Conservation (phyloP, 2,113 vertebrate species). For the Zosterops japonicus region DNA sequence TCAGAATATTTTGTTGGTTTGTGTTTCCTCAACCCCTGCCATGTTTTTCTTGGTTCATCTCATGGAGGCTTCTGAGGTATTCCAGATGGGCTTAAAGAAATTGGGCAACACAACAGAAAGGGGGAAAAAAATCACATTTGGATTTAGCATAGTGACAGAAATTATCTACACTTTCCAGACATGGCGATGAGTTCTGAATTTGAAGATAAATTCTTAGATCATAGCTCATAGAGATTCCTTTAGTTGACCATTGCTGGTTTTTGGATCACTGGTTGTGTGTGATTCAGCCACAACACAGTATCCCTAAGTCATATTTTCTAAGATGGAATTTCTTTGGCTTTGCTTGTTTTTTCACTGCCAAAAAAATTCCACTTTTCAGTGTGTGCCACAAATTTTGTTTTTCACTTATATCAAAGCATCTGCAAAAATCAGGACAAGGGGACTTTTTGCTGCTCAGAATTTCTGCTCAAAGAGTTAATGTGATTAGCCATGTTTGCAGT, state of each 20-base stretch:
- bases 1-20: not conserved
- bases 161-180: not conserved
- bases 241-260: not conserved
- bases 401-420: not conserved
- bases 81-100: not conserved
- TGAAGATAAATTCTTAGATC: not conserved
- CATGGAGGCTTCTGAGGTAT: not conserved
- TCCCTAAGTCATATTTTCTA: not conserved
- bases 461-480: not conserved
- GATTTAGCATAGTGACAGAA: not conserved
- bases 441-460: not conserved
- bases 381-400: not conserved
- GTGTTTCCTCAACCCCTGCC: not conserved
- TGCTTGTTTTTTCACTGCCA: not conserved
- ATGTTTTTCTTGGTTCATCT: not conserved
- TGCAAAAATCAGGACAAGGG: fast-evolving
- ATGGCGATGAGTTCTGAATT: not conserved
- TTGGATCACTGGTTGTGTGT: not conserved
- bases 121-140: not conserved
- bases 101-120: not conserved
- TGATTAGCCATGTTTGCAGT: not conserved
- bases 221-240: not conserved
- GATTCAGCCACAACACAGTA: not conserved
- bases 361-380: not conserved
- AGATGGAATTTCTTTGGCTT: not conserved